Base-by-base conservation (phyloP, 2,113 vertebrate genomes). In the Acanthisitta chloris region DNA sequence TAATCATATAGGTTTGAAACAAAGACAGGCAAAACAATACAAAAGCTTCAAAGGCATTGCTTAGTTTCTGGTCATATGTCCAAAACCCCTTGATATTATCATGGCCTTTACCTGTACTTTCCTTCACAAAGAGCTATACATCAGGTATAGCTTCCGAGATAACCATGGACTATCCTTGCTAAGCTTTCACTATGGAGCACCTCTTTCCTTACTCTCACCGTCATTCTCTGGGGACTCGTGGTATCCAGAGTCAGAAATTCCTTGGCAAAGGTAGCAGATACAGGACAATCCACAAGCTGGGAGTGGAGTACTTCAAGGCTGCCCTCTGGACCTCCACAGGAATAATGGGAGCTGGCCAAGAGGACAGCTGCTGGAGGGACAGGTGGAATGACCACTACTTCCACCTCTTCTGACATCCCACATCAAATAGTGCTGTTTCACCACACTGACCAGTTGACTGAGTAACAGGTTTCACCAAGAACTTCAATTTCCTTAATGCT, bases 201-300 rank as follows among this genome's bases (percentile, higher is more conserved):
- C n/a, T 43, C 36, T 33, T 45, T 3, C 4, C 45, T 46, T 20
- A 0, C 13, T 48, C 8, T 45, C 52, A 19, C 28, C 36, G 12
- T 13, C 3, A 2, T 61, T 55, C 28, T 51, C 19, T 25, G 10
- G 36, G 31, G 6, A 79, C 1, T n/a, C 0, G 1, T 4, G 40
- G 5, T 48, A 52, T 24, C 34, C 34, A 26, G 20, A 45, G 28
- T 29, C 10, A 66, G 7, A 31, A 28, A 28, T 3, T 86, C 51
- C 46, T 36, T 8, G 42, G 52, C 17, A 66, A 36, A 54, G 17
- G 36, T 1, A 12, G 21, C 26, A 38, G 40, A 18, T 3, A 11
- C 21, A 42, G 61, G 26, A 42, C 0, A 1, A 33, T 6, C 4
- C 46, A 4, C 2, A 8, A 4, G n/a, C 48, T n/a, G 45, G 29